Conservation (phyloP, 2,888 invertebrate genomes). For the Parascotia fuliginaria region DNA sequence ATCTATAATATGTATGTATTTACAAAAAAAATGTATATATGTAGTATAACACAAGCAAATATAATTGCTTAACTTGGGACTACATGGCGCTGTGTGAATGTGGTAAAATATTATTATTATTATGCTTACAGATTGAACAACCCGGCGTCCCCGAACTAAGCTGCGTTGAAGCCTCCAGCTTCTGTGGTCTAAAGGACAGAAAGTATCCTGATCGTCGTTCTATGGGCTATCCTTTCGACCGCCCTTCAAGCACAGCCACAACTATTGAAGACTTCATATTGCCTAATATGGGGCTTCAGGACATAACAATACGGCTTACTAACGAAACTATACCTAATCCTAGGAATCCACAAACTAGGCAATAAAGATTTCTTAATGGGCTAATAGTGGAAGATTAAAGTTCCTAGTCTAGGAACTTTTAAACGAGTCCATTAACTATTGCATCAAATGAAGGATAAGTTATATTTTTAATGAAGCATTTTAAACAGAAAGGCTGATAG, state of each 20-base stretch:
- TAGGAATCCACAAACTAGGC: conserved; percentile 54
- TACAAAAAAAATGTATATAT: too few species aligned
- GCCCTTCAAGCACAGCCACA: conserved; percentile 86
- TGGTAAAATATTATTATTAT: too few species aligned
- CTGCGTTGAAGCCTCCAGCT: conserved; percentile 91
- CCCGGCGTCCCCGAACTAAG: conserved; percentile 56
- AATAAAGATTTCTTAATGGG: too few species aligned
- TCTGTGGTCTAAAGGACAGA: conserved; percentile 91
- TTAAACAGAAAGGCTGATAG: conserved; percentile 13
- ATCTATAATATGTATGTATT: too few species aligned
- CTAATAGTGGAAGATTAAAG: too few species aligned
- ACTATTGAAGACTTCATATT: conserved; percentile 88
- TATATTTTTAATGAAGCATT: background rate
- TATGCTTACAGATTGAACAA: conserved; percentile 62
- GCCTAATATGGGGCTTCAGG: conserved; percentile 89
- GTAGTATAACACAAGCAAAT: too few species aligned
- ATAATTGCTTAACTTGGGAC: too few species aligned
- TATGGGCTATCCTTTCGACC: conserved; percentile 95
- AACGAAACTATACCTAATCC: conserved; percentile 80
- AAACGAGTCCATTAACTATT: too few species aligned
- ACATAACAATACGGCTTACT: conserved; percentile 86
- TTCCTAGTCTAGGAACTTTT: too few species aligned
- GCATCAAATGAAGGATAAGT: too few species aligned
- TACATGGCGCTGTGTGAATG: too few species aligned
- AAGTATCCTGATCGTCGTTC: conserved; percentile 92